Evolutionary conservation across 2,797 vertebrate genomes (phyloP).

Genomic region (Danio albolineatus): DNA sequence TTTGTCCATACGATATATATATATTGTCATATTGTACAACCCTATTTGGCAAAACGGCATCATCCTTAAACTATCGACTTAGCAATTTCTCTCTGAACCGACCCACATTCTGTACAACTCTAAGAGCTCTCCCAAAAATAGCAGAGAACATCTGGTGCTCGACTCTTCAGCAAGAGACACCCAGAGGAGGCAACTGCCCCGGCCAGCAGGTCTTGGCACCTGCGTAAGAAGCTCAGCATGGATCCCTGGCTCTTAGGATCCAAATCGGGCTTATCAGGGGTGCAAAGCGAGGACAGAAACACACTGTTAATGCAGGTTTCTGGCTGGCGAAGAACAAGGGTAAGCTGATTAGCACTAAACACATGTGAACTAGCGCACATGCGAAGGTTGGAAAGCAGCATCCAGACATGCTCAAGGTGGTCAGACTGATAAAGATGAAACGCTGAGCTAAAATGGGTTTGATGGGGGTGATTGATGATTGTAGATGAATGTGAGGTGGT

Average conservation of each 20-base stretch:
- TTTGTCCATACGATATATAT: too few species aligned
- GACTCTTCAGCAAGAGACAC: conserved; percentile 9
- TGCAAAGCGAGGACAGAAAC: conserved; percentile 45
- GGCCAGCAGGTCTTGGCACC: conserved; percentile 31
- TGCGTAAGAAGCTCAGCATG: conserved; percentile 45
- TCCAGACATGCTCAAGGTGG: background rate
- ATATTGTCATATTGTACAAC: too few species aligned
- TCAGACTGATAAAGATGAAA: conserved; percentile 24
- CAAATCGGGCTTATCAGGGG: conserved; percentile 24
- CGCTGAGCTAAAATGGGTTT: conserved; percentile 17
- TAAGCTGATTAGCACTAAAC: conserved; percentile 56
- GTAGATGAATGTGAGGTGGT: background rate
- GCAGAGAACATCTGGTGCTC: conserved; percentile 12
- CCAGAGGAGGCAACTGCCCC: conserved; percentile 13
- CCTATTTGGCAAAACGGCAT: too few species aligned
- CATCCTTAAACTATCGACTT: too few species aligned
- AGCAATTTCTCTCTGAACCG: background rate
- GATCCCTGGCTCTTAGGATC: conserved; percentile 24
- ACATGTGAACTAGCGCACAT: conserved; percentile 29
- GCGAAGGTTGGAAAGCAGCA: conserved; percentile 23
- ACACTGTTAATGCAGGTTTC: conserved; percentile 38
- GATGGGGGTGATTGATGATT: background rate
- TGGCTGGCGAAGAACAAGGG: conserved; percentile 29
- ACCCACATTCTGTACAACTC: conserved; percentile 15
- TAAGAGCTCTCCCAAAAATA: conserved; percentile 23